Evolutionary conservation across 2,113 vertebrate species (phyloP).

Genomic region (Polyodon spathula): DNA sequence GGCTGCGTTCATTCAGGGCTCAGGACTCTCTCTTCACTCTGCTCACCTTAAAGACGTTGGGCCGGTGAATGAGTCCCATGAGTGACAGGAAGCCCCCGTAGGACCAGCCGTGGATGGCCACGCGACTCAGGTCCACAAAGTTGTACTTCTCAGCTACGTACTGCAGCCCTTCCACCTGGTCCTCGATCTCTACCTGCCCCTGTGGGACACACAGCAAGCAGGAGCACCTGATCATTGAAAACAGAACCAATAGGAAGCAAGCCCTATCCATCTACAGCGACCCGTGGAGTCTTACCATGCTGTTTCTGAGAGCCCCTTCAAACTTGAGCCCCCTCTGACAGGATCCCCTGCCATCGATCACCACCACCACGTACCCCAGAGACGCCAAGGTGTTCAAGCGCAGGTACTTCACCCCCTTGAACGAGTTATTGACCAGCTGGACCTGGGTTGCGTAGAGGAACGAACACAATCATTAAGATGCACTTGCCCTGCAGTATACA

Average conservation of each 20-base stretch:
- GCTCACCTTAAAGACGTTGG: constrained; percentile 86
- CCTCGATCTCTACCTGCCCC: constrained; percentile 95
- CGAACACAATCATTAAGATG: background rate
- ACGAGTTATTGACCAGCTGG: constrained; percentile 94
- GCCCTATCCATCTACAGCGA: background rate
- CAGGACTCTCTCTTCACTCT: background rate
- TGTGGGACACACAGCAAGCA: constrained; percentile 25
- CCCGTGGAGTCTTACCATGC: constrained; percentile 66
- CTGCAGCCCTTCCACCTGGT: constrained; percentile 92
- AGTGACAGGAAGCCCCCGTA: constrained; percentile 92
- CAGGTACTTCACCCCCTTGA: constrained; percentile 93
- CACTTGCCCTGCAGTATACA: too few species aligned
- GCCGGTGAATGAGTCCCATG: constrained; percentile 91
- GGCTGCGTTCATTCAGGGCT: constrained; percentile 32
- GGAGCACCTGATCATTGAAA: too few species aligned
- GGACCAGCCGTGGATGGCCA: constrained; percentile 94
- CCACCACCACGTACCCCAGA: constrained; percentile 87
- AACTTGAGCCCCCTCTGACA: constrained; percentile 90
- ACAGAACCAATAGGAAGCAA: too few species aligned
- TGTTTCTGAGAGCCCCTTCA: constrained; percentile 91
- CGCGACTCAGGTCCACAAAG: constrained; percentile 85
- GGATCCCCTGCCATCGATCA: constrained; percentile 87
- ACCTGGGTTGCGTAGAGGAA: constrained; percentile 71
- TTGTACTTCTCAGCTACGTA: constrained; percentile 88
- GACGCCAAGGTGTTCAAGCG: constrained; percentile 87